A percentile compares a stretch with the other conserved stretches of the same genome.
Conservation (phyloP, 2,113 vertebrate species). For the Oenanthe oenanthe region DNA sequence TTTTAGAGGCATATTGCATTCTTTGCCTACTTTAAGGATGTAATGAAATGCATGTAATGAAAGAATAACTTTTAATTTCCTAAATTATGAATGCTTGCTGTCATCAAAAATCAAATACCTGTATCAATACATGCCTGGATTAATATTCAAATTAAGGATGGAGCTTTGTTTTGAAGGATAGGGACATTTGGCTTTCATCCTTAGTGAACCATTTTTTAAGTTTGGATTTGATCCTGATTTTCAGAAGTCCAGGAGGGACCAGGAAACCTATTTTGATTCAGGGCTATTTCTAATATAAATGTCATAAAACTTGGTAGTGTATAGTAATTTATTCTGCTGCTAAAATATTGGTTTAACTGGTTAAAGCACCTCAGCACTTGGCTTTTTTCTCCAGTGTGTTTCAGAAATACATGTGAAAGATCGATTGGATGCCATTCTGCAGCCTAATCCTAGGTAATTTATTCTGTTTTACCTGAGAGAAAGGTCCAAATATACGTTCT, state of each 20-base stretch:
- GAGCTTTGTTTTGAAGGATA: background rate
- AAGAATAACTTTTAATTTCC: background rate
- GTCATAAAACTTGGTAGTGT: background rate
- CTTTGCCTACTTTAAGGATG: background rate
- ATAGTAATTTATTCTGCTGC: slow-evolving; percentile 27
- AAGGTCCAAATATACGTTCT: slow-evolving; percentile 35
- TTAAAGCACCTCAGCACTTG: background rate
- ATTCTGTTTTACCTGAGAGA: slow-evolving; percentile 48
- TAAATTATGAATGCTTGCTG: background rate
- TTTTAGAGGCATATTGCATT: background rate
- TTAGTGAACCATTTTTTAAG: background rate
- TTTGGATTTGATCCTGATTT: background rate
- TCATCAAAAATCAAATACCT: background rate
- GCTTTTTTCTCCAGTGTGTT: background rate
- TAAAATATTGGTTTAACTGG: slow-evolving; percentile 25
- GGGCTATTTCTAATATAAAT: slow-evolving; percentile 43
- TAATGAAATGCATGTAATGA: background rate
- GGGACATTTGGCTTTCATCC: background rate
- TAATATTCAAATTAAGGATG: background rate
- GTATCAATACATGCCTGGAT: background rate
- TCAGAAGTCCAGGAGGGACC: background rate
- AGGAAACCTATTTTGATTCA: background rate
- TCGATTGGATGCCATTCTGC: slow-evolving; percentile 42
- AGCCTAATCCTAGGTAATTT: slow-evolving; percentile 58
- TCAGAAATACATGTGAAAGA: slow-evolving; percentile 18